phyloP scores from a whole-genome alignment of 2,888 invertebrate species.

The Oscheius sp. region DNA sequence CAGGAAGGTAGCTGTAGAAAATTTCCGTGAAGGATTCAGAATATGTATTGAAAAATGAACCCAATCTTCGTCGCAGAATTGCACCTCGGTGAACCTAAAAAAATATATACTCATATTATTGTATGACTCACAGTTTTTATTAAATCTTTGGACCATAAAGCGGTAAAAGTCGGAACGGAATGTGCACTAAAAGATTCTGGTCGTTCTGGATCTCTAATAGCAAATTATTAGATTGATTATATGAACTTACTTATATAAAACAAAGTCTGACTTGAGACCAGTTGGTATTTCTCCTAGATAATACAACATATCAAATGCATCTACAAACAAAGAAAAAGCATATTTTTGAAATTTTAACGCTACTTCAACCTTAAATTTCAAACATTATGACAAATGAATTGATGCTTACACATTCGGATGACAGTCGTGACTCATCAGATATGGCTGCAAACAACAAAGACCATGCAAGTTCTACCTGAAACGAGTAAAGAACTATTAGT shows the following conservation, averaged over 20 bases:
- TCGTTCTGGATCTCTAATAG: neutral
- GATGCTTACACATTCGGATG: neutral
- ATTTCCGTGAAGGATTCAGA: neutral
- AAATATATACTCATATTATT: neutral
- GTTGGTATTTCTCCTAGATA: neutral
- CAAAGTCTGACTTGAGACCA: neutral
- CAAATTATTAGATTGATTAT: neutral
- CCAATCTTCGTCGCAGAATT: neutral
- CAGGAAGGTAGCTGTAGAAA: neutral
- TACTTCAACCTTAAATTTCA: neutral
- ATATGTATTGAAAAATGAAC: neutral
- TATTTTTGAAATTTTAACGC: neutral
- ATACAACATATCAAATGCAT: slow-evolving; percentile 9
- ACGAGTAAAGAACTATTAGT: neutral
- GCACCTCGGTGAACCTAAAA: neutral
- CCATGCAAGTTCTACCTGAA: slow-evolving; percentile 12
- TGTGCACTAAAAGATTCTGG: neutral
- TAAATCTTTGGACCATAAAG: neutral
- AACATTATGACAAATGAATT: neutral
- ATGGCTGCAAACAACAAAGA: neutral
- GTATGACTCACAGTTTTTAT: neutral
- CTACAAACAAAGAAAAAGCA: neutral
- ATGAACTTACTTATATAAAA: slow-evolving; percentile 4
- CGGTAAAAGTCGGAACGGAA: neutral
- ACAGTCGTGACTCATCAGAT: neutral